Conservation (phyloP, 2,888 invertebrate species). For the Sabatieria punctata region DNA sequence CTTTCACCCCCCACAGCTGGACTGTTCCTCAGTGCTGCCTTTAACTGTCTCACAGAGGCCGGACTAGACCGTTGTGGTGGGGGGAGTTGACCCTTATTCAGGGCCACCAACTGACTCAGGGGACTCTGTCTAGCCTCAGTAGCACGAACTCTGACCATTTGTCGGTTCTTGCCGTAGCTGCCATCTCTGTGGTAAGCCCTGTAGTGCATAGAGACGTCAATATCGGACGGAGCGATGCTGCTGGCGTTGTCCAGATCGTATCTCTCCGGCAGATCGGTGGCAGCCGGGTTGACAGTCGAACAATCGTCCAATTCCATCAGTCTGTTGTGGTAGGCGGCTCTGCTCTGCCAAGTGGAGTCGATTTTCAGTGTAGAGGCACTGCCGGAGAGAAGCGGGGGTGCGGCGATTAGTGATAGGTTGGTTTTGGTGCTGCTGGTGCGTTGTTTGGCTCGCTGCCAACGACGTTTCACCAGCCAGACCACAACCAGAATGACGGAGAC, state of each 20-base stretch:
- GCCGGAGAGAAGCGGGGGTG: neutral
- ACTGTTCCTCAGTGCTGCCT: neutral
- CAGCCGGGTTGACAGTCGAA: slow-evolving; percentile 1
- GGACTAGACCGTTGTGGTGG: neutral
- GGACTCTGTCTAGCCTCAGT: neutral
- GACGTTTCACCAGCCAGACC: slow-evolving; percentile 58
- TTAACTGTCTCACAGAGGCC: neutral
- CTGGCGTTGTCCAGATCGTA: slow-evolving; percentile 93
- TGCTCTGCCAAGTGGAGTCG: neutral
- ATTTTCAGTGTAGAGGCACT: neutral
- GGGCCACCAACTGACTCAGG: neutral
- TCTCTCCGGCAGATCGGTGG: slow-evolving; percentile 50
- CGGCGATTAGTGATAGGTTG: neutral
- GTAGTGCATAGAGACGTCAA: slow-evolving; percentile 88
- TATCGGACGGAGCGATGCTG: slow-evolving; percentile 90
- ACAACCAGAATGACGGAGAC: slow-evolving; percentile 77
- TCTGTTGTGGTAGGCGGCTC: neutral
- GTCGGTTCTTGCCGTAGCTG: neutral
- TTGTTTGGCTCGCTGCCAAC: neutral
- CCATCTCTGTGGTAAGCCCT: slow-evolving; percentile 72
- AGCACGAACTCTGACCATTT: neutral
- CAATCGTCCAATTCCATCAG: slow-evolving; percentile 1
- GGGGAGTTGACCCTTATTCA: neutral
- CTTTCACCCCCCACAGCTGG: neutral
- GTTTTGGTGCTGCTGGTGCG: too few relatives aligned